phyloP scores from a whole-genome alignment of 2,797 vertebrate genomes.

The Helostoma temminkii region DNA sequence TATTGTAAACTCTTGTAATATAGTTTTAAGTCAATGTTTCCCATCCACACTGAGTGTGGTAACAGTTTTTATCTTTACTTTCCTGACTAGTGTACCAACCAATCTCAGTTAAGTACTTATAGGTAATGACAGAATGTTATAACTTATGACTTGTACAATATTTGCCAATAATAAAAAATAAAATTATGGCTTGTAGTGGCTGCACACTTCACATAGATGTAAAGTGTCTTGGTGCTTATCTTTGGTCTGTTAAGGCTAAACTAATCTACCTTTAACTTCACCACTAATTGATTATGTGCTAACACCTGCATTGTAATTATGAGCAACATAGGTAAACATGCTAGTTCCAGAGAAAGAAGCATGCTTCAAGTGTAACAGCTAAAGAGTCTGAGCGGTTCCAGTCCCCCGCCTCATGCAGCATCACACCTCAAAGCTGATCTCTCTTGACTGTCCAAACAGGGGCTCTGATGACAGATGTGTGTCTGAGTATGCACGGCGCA shows the following conservation, averaged over 20 bases:
- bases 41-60: too few relatives aligned
- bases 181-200: background rate
- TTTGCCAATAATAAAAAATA: background rate
- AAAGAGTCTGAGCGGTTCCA: conserved; percentile 7
- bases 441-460: conserved; percentile 84
- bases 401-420: background rate
- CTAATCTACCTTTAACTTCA: conserved; percentile 2
- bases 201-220: background rate
- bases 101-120: too few relatives aligned
- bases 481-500: conserved; percentile 87
- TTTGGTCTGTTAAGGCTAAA: conserved; percentile 25
- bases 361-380: conserved; percentile 57
- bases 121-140: too few relatives aligned
- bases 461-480: conserved; percentile 84
- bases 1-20: too few relatives aligned
- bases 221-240: conserved; percentile 24
- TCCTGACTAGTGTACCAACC: background rate
- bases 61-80: background rate
- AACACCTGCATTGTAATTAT: conserved; percentile 19
- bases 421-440: conserved; percentile 89
- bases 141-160: background rate
- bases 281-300: conserved; percentile 1
- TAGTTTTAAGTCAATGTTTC: too few relatives aligned
- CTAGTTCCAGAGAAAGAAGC: conserved; percentile 35
- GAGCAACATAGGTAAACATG: conserved; percentile 53